phyloP scores from a whole-genome alignment of 1,140 invertebrate species.

The Drosophila virilis region DNA sequence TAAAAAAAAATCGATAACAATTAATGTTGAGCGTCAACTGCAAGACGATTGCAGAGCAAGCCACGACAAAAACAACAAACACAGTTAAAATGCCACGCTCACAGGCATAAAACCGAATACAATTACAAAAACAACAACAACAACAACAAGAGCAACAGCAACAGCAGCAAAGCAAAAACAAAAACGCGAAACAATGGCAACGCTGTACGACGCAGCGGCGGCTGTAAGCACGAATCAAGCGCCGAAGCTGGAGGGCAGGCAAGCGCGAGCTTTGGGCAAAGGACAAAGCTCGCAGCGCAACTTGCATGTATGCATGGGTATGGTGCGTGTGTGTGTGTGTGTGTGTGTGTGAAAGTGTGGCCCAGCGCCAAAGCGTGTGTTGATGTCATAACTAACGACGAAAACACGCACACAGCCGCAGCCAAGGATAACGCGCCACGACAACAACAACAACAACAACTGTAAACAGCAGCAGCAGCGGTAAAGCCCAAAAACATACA shows the following conservation, averaged over 20 bases:
- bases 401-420: constrained; percentile 36
- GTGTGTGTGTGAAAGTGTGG: constrained; percentile 12
- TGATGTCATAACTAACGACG: constrained; percentile 70
- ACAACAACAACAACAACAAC: constrained; percentile 33
- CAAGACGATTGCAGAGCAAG: constrained; percentile 41
- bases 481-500: constrained; percentile 21
- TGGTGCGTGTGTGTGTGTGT: constrained; percentile 18
- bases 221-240: constrained; percentile 63
- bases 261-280: constrained; percentile 56
- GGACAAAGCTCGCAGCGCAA: constrained; percentile 57
- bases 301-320: constrained; percentile 13
- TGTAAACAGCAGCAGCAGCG: constrained; percentile 2
- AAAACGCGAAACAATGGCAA: constrained; percentile 1
- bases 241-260: constrained; percentile 17
- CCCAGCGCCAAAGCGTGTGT: constrained; percentile 62
- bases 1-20: constrained; percentile 61
- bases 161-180: constrained; percentile 14
- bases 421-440: constrained; percentile 44
- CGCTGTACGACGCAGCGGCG: constrained; percentile 13
- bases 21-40: constrained; percentile 51
- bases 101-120: constrained; percentile 10
- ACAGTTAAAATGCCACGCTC: constrained; percentile 7
- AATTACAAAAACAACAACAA: constrained; percentile 29
- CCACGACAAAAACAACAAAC: not conserved
- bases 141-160: not conserved